Conservation (phyloP, 2,797 vertebrate species). For the Holocentrus rufus region DNA sequence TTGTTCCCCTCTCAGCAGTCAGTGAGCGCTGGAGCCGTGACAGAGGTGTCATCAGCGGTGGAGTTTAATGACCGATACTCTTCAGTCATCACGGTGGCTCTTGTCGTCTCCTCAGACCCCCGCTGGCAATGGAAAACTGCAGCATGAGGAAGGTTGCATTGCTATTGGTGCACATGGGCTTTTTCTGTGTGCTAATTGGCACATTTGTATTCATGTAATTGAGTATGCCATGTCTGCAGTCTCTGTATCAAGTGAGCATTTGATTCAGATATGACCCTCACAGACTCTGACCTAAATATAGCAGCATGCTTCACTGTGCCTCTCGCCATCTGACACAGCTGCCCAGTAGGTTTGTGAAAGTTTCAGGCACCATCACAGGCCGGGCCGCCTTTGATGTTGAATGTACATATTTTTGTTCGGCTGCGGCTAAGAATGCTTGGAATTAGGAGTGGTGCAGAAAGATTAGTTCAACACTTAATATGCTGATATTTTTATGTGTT, state of each 20-base stretch:
- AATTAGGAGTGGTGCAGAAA: constrained; percentile 35
- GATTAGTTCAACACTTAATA: neutral
- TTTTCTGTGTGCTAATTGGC: constrained; percentile 26
- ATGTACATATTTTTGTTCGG: constrained; percentile 50
- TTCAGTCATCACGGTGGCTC: neutral
- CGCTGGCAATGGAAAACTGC: constrained; percentile 48
- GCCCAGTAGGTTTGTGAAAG: constrained; percentile 53
- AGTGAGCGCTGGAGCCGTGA: neutral
- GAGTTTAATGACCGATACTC: neutral
- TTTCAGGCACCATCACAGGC: constrained; percentile 26
- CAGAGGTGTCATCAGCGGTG: constrained; percentile 8
- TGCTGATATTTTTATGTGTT: too few relatives aligned
- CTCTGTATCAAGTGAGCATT: constrained; percentile 11
- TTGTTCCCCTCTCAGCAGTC: neutral
- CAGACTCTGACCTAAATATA: constrained; percentile 60
- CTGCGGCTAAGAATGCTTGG: constrained; percentile 29
- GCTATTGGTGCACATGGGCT: constrained; percentile 41
- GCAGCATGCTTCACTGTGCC: constrained; percentile 36
- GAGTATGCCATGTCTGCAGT: constrained; percentile 19
- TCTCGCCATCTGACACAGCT: constrained; percentile 62
- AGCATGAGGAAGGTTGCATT: constrained; percentile 52
- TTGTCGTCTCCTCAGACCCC: neutral
- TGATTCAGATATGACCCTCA: constrained; percentile 31
- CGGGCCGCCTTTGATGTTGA: constrained; percentile 58
- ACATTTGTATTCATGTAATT: too few relatives aligned